phyloP scores from a whole-genome alignment of 2,797 vertebrate species.

The Luscinia luscinia region DNA sequence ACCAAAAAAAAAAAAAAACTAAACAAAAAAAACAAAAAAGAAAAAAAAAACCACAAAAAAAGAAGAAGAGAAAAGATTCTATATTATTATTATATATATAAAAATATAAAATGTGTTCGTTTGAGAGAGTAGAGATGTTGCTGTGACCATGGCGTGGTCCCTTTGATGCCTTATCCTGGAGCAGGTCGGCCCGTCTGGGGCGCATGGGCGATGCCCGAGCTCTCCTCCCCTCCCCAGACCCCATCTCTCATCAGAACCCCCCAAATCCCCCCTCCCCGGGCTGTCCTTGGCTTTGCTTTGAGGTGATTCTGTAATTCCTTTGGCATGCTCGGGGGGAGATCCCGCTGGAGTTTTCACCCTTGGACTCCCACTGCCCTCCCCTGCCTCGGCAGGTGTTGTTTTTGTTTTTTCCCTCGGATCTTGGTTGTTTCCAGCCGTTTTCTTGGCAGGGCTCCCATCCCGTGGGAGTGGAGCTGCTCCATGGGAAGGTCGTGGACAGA shows the following conservation, averaged over 20 bases:
- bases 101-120: conserved; percentile 74
- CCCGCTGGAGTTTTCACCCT: not conserved
- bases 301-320: conserved; percentile 59
- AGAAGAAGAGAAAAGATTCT: conserved; percentile 75
- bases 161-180: conserved; percentile 76
- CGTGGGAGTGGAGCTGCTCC: not conserved
- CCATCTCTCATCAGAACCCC: not conserved
- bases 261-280: not conserved
- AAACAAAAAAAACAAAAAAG: not conserved
- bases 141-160: conserved; percentile 79
- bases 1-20: not conserved
- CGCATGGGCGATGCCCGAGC: not conserved
- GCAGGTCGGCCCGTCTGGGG: not conserved
- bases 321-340: conserved; percentile 9
- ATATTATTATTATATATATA: conserved; percentile 83
- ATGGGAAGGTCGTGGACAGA: not conserved
- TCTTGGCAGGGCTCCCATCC: not conserved
- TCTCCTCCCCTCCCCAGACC: not conserved
- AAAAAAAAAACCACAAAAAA: not conserved
- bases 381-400: not conserved
- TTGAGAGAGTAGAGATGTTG: conserved; percentile 74
- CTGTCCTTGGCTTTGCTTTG: conserved; percentile 63
- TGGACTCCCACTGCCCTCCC: not conserved
- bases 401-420: not conserved
- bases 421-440: not conserved